Percentiles rank a stretch among this genome's conserved stretches.
Conservation (phyloP, 2,888 invertebrate species). For the Eupithecia vulgata region DNA sequence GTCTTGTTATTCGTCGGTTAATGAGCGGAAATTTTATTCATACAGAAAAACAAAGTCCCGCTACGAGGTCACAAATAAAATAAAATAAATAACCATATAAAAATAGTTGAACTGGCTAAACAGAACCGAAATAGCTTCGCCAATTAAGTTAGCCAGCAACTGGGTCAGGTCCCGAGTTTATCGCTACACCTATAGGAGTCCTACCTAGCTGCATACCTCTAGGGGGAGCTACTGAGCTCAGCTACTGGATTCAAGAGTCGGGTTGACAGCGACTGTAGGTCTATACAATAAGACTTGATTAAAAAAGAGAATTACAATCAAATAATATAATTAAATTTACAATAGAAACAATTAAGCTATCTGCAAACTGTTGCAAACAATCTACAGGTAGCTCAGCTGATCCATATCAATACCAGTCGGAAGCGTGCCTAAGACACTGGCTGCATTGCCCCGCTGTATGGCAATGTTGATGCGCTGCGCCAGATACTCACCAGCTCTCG, state of each 20-base stretch:
- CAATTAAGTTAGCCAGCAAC: slow-evolving; percentile 49
- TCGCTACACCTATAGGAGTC: slow-evolving; percentile 25
- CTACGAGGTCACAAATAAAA: slow-evolving; percentile 14
- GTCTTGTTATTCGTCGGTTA: too few species aligned
- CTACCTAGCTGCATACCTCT: not conserved
- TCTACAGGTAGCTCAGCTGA: too few species aligned
- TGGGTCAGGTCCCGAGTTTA: slow-evolving; percentile 48
- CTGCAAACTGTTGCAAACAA: too few species aligned
- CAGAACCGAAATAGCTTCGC: slow-evolving; percentile 44
- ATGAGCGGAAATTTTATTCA: not conserved
- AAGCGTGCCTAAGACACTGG: too few species aligned
- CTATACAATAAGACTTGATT: too few species aligned
- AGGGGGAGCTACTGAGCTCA: not conserved
- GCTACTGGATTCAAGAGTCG: not conserved
- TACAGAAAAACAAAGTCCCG: not conserved
- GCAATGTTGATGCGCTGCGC: too few species aligned
- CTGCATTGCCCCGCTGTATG: too few species aligned
- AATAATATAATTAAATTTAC: too few species aligned
- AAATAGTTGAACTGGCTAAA: slow-evolving; percentile 40
- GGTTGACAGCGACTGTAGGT: not conserved
- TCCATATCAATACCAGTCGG: too few species aligned
- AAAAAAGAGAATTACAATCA: too few species aligned
- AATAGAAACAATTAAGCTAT: too few species aligned
- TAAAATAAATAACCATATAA: slow-evolving; percentile 34
- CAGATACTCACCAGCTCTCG: too few species aligned